Conservation (phyloP, 2,888 invertebrate genomes). For the Ochropleura leucogaster region DNA sequence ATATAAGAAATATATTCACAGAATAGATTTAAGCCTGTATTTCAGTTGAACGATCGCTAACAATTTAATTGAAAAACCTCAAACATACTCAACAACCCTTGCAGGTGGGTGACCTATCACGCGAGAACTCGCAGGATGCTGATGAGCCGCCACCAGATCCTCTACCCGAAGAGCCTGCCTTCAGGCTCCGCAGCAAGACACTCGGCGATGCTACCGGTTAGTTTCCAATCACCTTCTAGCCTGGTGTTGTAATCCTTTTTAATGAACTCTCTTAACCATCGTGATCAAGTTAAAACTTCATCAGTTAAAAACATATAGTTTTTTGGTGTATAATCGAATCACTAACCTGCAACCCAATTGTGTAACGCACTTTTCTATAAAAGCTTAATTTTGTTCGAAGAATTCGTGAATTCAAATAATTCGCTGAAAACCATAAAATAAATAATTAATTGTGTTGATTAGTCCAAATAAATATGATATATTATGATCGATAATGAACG, state of each 20-base stretch:
- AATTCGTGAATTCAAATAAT: neutral
- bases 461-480: neutral
- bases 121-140: conserved; percentile 93
- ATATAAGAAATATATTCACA: no score
- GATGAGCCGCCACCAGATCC: conserved; percentile 87
- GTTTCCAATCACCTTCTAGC: conserved; percentile 33
- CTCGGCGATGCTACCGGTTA: conserved; percentile 95
- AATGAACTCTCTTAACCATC: neutral
- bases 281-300: neutral
- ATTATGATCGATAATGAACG: no score
- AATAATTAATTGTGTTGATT: neutral
- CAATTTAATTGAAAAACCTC: neutral
- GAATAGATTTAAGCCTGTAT: neutral
- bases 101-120: conserved; percentile 93
- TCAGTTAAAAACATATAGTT: no score
- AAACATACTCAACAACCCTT: conserved; percentile 31
- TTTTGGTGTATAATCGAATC: no score
- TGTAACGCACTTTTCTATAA: neutral
- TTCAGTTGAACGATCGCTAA: neutral
- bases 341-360: neutral
- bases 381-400: neutral
- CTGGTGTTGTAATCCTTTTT: neutral
- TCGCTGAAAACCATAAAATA: neutral
- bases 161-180: conserved; percentile 84
- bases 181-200: conserved; percentile 97